These are phyloP conservation scores for Paedocypris micromegethes DNA, from an alignment of 2,797 vertebrate species.

Conservation along the genomic window DNA sequence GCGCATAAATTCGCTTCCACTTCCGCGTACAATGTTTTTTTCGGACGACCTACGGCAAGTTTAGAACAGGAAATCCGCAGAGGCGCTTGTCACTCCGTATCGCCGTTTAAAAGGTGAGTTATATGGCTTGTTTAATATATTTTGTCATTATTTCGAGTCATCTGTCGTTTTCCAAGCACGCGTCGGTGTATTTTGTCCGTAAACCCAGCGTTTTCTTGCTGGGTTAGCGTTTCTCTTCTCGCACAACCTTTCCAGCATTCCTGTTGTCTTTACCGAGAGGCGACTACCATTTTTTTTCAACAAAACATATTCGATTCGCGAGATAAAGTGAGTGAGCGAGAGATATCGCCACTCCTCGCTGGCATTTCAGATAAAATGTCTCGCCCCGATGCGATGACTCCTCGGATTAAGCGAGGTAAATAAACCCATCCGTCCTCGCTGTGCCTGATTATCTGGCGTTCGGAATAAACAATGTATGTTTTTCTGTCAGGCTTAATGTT, in stretches of 20 bases:
- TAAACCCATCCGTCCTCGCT: neutral
- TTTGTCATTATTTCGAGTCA: neutral
- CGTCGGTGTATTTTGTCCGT: slow-evolving; percentile 4
- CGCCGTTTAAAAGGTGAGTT: slow-evolving; percentile 51
- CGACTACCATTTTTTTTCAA: neutral
- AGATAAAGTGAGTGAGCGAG: neutral
- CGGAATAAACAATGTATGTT: too few species aligned
- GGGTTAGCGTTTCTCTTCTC: slow-evolving; percentile 25
- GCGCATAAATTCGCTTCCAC: slow-evolving; percentile 51
- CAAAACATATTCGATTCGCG: neutral
- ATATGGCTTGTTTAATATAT: neutral
- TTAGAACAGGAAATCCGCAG: slow-evolving; percentile 62
- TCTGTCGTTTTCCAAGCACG: neutral
- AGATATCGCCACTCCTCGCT: neutral
- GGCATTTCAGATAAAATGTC: neutral
- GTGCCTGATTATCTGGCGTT: neutral
- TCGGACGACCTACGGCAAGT: slow-evolving; percentile 65
- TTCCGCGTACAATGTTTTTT: slow-evolving; percentile 71
- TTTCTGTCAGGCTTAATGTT: too few species aligned
- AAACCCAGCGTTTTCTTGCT: slow-evolving; percentile 42
- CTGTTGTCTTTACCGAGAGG: neutral
- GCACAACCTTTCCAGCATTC: slow-evolving; percentile 16
- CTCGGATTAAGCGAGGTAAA: neutral
- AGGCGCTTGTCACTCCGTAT: slow-evolving; percentile 45
- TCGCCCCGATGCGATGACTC: neutral